Percentiles rank a stretch among this genome's conserved stretches.
These are phyloP conservation scores for Arctia plantaginis DNA, from an alignment of 2,888 invertebrate genomes.

Conservation along the genomic window DNA sequence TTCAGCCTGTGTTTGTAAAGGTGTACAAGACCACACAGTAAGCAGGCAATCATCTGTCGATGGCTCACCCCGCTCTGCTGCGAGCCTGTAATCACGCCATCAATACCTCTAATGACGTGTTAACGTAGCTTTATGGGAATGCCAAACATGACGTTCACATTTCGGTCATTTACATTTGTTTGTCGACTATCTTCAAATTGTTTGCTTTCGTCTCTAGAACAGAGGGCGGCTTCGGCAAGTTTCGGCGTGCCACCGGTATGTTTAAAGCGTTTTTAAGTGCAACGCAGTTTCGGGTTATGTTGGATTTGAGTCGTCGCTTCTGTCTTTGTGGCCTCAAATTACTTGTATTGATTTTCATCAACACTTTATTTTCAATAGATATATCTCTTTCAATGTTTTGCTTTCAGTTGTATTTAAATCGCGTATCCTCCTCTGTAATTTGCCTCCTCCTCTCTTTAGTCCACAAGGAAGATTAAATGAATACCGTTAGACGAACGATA, in stretches of 20 bases:
- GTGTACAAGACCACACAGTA: slow-evolving; percentile 82
- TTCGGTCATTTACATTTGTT: slow-evolving; percentile 87
- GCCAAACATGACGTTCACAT: slow-evolving; percentile 86
- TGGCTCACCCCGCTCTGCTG: slow-evolving; percentile 71
- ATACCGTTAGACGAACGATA: slow-evolving; percentile 62
- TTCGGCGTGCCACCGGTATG: slow-evolving; percentile 77
- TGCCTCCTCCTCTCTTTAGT: slow-evolving; percentile 38
- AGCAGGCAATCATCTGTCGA: slow-evolving; percentile 79
- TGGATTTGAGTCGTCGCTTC: slow-evolving; percentile 66
- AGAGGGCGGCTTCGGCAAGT: slow-evolving; percentile 77
- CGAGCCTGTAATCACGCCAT: slow-evolving; percentile 83
- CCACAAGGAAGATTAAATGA: slow-evolving; percentile 59
- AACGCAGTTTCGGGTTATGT: slow-evolving; percentile 75
- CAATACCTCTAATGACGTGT: slow-evolving; percentile 87
- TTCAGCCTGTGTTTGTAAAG: slow-evolving; percentile 74
- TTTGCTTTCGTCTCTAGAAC: slow-evolving; percentile 85
- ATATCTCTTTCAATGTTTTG: neutral
- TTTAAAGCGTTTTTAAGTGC: slow-evolving; percentile 75
- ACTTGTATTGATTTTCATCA: slow-evolving; percentile 33
- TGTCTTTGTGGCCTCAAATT: slow-evolving; percentile 59
- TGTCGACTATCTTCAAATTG: slow-evolving; percentile 83
- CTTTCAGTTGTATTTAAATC: neutral
- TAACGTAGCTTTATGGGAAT: slow-evolving; percentile 87
- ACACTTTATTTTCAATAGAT: neutral
- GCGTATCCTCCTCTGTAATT: slow-evolving; percentile 25